Percentiles rank a stretch among this genome's conserved stretches.
Conservation (phyloP, 1,140 invertebrate genomes). For the Dryas iulia region DNA sequence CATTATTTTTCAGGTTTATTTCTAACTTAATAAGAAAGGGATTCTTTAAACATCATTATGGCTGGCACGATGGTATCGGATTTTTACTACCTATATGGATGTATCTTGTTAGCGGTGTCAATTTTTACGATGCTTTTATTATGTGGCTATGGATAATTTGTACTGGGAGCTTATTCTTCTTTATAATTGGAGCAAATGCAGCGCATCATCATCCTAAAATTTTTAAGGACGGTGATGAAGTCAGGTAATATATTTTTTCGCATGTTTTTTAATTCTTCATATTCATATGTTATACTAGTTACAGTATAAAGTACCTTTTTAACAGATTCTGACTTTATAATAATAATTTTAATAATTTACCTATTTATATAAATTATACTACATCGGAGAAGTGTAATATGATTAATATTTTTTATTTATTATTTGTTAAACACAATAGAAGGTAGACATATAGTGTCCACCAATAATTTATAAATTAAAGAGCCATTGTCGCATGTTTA, state of each 20-base stretch:
- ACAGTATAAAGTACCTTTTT: no score
- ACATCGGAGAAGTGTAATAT: no score
- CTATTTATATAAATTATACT: no score
- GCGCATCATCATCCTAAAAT: slow-evolving; percentile 92
- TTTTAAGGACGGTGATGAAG: slow-evolving; percentile 90
- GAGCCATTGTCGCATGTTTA: no score
- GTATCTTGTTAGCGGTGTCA: slow-evolving; percentile 50
- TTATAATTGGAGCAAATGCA: slow-evolving; percentile 85
- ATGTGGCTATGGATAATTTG: slow-evolving; percentile 83
- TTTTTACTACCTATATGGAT: slow-evolving; percentile 60
- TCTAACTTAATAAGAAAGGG: slow-evolving; percentile 45
- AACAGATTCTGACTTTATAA: no score
- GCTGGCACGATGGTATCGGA: slow-evolving; percentile 64
- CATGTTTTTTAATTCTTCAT: no score
- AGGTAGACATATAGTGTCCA: no score
- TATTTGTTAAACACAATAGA: no score
- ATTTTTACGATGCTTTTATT: slow-evolving; percentile 47
- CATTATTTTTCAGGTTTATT: slow-evolving; percentile 44
- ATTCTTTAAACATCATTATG: slow-evolving; percentile 55
- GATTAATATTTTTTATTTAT: no score
- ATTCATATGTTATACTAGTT: no score
- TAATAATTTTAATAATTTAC: no score
- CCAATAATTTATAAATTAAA: no score
- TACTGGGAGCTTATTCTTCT: slow-evolving; percentile 83
- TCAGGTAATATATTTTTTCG: slow-evolving; percentile 64